Conservation (phyloP, 2,113 vertebrate genomes). For the Chlorocebus sabaeus region DNA sequence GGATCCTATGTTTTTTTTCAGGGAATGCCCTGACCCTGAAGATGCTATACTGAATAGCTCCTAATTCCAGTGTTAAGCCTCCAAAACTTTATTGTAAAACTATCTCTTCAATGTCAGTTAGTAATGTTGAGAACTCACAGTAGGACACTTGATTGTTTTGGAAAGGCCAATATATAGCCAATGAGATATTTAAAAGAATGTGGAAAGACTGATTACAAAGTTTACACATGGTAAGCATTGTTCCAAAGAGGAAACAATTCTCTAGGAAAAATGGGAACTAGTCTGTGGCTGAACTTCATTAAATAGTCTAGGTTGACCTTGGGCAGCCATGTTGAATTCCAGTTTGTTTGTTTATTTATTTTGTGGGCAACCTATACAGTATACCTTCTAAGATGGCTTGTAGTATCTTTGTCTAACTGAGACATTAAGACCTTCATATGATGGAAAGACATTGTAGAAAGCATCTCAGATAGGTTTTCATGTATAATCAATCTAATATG, state of each 20-base stretch:
- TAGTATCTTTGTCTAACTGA: conserved; percentile 23
- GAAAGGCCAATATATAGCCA: not conserved
- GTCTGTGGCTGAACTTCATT: not conserved
- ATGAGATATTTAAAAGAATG: conserved; percentile 10
- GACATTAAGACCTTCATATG: not conserved
- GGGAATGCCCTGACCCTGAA: not conserved
- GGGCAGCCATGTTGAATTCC: not conserved
- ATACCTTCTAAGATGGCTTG: not conserved
- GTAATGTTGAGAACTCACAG: not conserved
- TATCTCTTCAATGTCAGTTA: not conserved
- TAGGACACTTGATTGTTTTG: conserved; percentile 17
- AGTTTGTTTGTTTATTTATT: not conserved
- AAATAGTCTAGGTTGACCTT: conserved; percentile 1
- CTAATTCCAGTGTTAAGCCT: not conserved
- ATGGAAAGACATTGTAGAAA: not conserved
- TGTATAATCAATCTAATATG: not conserved
- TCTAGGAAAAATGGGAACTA: not conserved
- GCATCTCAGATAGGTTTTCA: not conserved
- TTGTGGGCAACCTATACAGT: not conserved
- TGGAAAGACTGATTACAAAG: not conserved
- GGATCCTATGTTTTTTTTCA: not conserved
- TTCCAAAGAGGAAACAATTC: not conserved
- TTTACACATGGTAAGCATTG: not conserved
- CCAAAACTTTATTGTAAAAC: not conserved
- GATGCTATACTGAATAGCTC: not conserved